Percentiles rank a stretch among this genome's conserved stretches.
phyloP scores from a whole-genome alignment of 2,113 vertebrate genomes.

The Myxocyprinus asiaticus region DNA sequence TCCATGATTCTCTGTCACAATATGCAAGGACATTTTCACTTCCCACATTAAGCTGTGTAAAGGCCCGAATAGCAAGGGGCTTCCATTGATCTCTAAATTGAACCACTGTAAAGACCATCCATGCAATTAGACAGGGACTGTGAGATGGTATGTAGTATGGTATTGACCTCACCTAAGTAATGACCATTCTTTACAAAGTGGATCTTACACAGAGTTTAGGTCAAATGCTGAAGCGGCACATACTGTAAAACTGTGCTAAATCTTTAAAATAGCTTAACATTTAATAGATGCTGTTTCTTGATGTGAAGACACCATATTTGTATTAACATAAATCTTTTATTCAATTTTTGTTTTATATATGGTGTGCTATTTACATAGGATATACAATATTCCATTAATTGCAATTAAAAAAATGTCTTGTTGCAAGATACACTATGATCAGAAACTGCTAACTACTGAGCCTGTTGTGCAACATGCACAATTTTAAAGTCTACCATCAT shows the following conservation, averaged over 20 bases:
- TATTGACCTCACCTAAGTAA: background rate
- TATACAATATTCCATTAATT: background rate
- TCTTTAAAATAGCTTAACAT: background rate
- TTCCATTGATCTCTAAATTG: background rate
- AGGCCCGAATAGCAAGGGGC: background rate
- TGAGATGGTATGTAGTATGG: conserved; percentile 38
- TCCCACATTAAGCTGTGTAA: background rate
- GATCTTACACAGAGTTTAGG: background rate
- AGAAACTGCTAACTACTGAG: background rate
- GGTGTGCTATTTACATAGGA: background rate
- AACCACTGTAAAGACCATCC: conserved; percentile 45
- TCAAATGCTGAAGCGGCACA: background rate
- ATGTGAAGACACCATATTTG: background rate
- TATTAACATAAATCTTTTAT: background rate
- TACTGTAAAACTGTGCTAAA: background rate
- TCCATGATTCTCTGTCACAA: too few relatives aligned
- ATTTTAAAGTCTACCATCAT: background rate
- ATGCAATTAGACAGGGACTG: conserved; percentile 62
- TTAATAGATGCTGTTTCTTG: background rate
- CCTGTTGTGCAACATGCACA: conserved; percentile 33
- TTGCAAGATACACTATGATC: conserved; percentile 50
- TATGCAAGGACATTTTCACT: too few relatives aligned
- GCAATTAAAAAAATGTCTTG: conserved; percentile 36
- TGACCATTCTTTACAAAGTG: conserved; percentile 1
- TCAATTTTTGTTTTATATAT: background rate